These are phyloP conservation scores for Nephrotoma guestfalica DNA, from an alignment of 2,888 invertebrate genomes.

Conservation along the genomic window DNA sequence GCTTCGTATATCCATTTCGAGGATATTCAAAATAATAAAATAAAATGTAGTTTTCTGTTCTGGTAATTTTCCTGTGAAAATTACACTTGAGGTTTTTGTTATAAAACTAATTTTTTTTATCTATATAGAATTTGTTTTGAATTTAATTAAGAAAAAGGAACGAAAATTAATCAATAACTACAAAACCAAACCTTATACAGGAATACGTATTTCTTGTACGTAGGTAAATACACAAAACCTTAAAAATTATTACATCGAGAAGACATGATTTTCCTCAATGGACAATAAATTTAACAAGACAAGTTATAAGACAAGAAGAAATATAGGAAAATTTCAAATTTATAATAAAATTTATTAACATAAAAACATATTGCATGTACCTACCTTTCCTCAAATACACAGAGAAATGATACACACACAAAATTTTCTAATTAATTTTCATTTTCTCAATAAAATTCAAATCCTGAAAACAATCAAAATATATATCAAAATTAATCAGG, in stretches of 20 bases:
- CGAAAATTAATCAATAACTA: background rate
- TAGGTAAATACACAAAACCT: background rate
- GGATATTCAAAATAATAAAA: background rate
- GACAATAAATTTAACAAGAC: background rate
- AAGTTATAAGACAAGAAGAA: background rate
- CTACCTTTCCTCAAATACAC: background rate
- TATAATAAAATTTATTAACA: background rate
- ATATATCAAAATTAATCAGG: background rate
- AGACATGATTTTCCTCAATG: background rate
- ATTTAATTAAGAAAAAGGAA: background rate
- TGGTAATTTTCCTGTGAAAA: background rate
- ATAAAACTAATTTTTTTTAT: background rate
- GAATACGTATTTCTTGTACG: background rate
- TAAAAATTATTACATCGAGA: background rate
- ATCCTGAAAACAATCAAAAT: background rate
- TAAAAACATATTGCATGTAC: background rate
- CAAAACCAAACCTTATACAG: background rate
- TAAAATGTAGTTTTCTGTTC: background rate
- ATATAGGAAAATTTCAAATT: background rate
- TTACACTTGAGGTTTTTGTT: background rate
- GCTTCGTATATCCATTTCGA: background rate
- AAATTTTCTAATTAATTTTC: background rate
- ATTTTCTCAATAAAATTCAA: background rate
- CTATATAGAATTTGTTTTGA: background rate
- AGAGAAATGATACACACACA: background rate